Conservation (phyloP, 2,797 vertebrate genomes). For the Cottoperca gobio region DNA sequence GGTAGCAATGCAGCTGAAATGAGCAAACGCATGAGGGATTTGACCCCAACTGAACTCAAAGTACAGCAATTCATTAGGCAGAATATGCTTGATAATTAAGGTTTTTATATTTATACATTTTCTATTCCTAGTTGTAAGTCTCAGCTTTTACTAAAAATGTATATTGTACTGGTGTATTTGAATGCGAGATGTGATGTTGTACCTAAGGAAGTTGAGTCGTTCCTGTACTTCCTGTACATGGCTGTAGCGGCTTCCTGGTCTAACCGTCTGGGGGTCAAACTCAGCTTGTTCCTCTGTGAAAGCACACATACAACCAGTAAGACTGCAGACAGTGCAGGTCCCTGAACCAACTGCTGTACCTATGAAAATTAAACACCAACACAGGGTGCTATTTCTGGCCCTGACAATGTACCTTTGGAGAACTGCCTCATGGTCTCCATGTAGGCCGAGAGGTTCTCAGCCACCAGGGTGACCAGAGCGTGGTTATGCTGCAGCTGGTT, state of each 20-base stretch:
- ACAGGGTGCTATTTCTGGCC: neutral
- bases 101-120: neutral
- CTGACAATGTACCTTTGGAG: conserved; percentile 90
- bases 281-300: conserved; percentile 92
- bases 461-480: conserved; percentile 96
- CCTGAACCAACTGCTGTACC: neutral
- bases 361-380: neutral
- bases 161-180: neutral
- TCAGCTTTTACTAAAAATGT: neutral
- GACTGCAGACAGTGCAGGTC: neutral
- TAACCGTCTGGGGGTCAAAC: conserved; percentile 98
- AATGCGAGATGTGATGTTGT: conserved; percentile 28
- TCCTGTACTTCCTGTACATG: conserved; percentile 99
- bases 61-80: too few species aligned
- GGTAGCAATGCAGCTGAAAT: neutral
- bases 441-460: conserved; percentile 98
- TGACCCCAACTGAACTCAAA: neutral
- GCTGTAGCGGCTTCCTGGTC: conserved; percentile 97
- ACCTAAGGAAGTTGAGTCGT: conserved; percentile 98
- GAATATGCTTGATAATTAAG: neutral
- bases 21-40: neutral
- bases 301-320: conserved; percentile 24
- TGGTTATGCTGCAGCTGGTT: conserved; percentile 99
- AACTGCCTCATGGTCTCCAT: conserved; percentile 99
- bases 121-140: neutral